Evolutionary conservation across 2,888 invertebrate genomes (phyloP), one percentile per base, ranked within the genome.

Genomic region (Epirrita christyi): DNA sequence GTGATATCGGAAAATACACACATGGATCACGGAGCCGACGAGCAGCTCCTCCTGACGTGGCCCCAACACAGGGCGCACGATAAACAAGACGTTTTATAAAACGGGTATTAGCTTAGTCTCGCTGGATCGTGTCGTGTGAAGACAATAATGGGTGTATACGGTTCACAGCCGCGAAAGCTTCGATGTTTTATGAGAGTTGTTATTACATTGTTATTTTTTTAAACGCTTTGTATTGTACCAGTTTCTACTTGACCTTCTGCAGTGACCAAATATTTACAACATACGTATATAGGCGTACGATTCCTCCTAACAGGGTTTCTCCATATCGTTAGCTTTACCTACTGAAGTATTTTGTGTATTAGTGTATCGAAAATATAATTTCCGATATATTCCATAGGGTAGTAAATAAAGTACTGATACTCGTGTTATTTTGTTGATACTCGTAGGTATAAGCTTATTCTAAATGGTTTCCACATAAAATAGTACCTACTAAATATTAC

Each of bases 21-120:
- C 52, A 66, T 78, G 27, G 85, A 83, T 61, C 81, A 72, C 51
- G 76, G 78, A 52, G 78, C 90, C 6, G 93, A 93, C 55, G 93
- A 94, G 70, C 88, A 92, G 60, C 75, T 92, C 15, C 81, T 94
- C 38, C 85, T 94, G 42, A 92, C 93, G 21, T 94, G 94, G 94
- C 93, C 93, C 32, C 88, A 86, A 64, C 81, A 79, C 55, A 74
- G 73, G 51, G 61, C 74, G 48, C 73, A 80, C 57, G 73, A 78
- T 38, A 81, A 78, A 70, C 80, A 85, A 64, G 86, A 87, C 71
- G 81, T 82, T 80, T 86, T 88, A 82, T 88, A 88, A 86, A 83
- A 85, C 81, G 85, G 82, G 83, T 83, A 78, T 63, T 73, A 66
- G 67, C 66, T 73, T 73, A 77, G 76, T 72, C 47, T 59, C 65